These are phyloP conservation scores for Campaea margaritaria DNA, from an alignment of 2,888 invertebrate species.

Conservation along the genomic window DNA sequence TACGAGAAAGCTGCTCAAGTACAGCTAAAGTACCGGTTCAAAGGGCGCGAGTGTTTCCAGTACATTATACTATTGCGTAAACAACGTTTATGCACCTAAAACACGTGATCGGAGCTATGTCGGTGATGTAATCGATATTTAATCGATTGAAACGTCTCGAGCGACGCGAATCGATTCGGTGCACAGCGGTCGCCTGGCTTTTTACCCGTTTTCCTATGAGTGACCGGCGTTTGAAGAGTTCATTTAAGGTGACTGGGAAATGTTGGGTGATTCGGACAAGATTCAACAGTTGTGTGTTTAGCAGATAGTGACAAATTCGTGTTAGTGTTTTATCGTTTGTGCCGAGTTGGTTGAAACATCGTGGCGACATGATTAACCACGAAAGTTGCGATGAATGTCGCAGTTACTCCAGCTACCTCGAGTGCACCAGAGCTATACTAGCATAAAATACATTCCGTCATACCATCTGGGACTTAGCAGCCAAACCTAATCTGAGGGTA, in stretches of 20 bases:
- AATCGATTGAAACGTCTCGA: conserved; percentile 61
- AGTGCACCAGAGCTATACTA: neutral
- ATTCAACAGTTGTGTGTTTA: neutral
- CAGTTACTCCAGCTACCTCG: too few relatives aligned
- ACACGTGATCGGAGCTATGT: conserved; percentile 40
- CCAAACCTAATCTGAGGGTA: conserved; percentile 3
- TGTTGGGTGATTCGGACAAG: neutral
- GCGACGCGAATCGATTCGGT: conserved; percentile 64
- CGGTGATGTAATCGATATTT: conserved; percentile 62
- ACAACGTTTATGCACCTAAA: conserved; percentile 44
- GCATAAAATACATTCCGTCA: conserved; percentile 6
- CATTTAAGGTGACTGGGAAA: conserved; percentile 49
- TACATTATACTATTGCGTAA: conserved; percentile 42
- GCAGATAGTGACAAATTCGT: neutral
- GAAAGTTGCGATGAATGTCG: too few relatives aligned
- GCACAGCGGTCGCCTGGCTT: conserved; percentile 51
- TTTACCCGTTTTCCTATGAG: conserved; percentile 54
- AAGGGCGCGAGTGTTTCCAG: conserved; percentile 31
- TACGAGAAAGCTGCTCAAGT: conserved; percentile 40
- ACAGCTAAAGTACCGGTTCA: conserved; percentile 32
- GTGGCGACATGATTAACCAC: too few relatives aligned
- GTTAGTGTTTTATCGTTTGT: too few relatives aligned
- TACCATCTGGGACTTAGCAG: neutral
- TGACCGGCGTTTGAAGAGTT: conserved; percentile 57
- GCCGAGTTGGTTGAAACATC: too few relatives aligned